phyloP scores from a whole-genome alignment of 2,888 invertebrate species.

The Smittia aterrima region DNA sequence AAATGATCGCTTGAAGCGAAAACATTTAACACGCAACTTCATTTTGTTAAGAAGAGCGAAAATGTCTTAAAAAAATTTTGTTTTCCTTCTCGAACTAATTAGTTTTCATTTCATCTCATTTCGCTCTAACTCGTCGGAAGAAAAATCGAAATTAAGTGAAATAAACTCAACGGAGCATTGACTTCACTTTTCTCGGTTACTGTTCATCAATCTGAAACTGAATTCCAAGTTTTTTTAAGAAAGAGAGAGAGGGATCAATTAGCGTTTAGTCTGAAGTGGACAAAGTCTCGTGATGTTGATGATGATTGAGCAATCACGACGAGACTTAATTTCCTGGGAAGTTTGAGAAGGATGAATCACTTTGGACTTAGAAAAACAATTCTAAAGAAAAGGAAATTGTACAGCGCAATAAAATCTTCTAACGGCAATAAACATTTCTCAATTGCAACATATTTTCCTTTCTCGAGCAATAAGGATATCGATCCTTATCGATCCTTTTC shows the following conservation, averaged over 20 bases:
- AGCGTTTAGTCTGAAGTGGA: not conserved
- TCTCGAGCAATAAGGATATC: not conserved
- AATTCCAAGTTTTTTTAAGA: not conserved
- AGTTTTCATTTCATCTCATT: constrained; percentile 15
- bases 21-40: not conserved
- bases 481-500: not conserved
- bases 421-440: not conserved
- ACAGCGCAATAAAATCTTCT: not conserved
- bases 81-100: constrained; percentile 16
- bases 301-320: not conserved
- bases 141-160: constrained; percentile 13
- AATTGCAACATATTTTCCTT: not conserved
- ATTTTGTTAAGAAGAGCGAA: not conserved
- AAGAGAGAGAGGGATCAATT: not conserved
- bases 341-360: too few relatives aligned
- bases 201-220: not conserved
- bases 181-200: not conserved
- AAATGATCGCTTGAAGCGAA: not conserved
- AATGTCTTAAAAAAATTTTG: not conserved
- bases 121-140: not conserved
- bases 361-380: too few relatives aligned
- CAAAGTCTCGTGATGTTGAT: not conserved
- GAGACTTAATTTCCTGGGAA: not conserved
- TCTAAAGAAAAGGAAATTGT: not conserved
- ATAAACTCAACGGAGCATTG: not conserved